phyloP scores from a whole-genome alignment of 2,113 vertebrate species.

The Phalacrocorax brasilianus region DNA sequence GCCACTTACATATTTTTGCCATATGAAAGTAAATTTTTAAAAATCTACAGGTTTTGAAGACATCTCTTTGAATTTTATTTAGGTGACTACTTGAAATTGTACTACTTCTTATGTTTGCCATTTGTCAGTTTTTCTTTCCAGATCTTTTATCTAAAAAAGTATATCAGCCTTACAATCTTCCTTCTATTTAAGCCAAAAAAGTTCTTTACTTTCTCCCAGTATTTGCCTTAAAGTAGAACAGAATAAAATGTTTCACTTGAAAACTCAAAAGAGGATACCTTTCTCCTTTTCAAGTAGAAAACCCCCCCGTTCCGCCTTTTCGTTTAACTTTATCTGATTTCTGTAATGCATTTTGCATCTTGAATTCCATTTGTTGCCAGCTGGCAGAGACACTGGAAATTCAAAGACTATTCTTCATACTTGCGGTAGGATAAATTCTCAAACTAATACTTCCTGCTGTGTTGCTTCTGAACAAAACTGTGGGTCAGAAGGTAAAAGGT shows the following conservation, averaged over 20 bases:
- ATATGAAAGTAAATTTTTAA: neutral
- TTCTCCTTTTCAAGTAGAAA: neutral
- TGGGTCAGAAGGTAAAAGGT: neutral
- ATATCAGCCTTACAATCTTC: neutral
- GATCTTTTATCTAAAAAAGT: neutral
- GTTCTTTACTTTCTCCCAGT: neutral
- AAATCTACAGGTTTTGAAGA: neutral
- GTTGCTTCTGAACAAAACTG: neutral
- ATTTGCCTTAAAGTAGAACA: neutral
- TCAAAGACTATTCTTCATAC: neutral
- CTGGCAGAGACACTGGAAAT: neutral
- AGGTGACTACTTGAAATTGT: neutral
- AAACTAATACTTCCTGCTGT: neutral
- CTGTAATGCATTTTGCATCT: neutral
- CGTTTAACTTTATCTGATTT: neutral
- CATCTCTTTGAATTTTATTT: neutral
- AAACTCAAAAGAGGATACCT: neutral
- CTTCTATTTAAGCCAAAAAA: neutral
- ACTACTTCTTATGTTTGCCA: neutral
- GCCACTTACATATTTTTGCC: neutral
- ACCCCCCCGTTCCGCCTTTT: accelerated
- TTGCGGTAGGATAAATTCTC: neutral
- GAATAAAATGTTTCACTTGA: neutral
- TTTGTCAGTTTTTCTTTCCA: neutral
- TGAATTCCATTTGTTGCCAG: neutral